Evolutionary conservation across 2,113 vertebrate species (phyloP).

Genomic region (Lonchura striata): DNA sequence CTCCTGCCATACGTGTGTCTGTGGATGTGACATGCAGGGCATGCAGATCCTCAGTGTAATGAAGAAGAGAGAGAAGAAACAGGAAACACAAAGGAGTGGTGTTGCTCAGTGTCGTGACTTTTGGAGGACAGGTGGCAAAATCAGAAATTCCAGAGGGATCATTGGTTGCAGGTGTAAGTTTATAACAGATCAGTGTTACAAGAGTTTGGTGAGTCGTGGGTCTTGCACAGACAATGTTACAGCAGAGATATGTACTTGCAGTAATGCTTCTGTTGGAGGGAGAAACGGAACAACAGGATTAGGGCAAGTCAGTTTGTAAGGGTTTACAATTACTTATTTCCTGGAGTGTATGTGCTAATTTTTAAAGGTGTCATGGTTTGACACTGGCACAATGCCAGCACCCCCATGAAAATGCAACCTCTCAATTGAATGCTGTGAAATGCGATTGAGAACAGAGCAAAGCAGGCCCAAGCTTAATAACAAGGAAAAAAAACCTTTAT

Average conservation of each 20-base stretch:
- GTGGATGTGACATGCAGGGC: not conserved
- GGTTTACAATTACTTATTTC: not conserved
- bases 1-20: accelerated
- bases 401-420: no score
- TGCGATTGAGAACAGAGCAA: no score
- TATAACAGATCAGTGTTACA: not conserved
- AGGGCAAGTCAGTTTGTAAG: not conserved
- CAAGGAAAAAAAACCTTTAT: no score
- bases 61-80: not conserved
- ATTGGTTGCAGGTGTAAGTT: not conserved
- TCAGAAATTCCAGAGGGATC: not conserved
- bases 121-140: not conserved
- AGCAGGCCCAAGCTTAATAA: no score
- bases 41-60: not conserved
- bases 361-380: no score
- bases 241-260: not conserved
- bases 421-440: no score
- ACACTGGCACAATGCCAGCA: no score
- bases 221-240: not conserved
- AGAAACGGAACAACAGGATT: not conserved
- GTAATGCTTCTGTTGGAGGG: not conserved
- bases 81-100: accelerated
- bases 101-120: not conserved
- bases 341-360: not conserved
- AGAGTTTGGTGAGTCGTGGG: not conserved